These are phyloP conservation scores for Amphipyra tragopoginis DNA, from an alignment of 2,888 invertebrate genomes.

Conservation along the genomic window DNA sequence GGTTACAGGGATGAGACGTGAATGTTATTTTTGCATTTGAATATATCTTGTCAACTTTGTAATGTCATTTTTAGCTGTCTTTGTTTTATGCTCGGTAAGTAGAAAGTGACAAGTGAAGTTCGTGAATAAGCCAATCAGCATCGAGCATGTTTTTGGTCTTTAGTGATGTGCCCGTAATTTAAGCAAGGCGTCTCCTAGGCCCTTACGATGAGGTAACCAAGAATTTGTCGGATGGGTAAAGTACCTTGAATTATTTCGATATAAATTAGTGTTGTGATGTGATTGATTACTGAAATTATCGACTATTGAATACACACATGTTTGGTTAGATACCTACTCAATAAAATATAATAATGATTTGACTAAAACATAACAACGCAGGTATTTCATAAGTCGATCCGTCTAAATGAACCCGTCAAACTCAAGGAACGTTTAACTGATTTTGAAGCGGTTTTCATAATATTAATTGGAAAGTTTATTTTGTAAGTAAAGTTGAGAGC, in stretches of 20 bases:
- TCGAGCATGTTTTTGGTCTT: background rate
- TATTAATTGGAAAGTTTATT: slow-evolving; percentile 53
- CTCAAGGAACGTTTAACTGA: slow-evolving; percentile 14
- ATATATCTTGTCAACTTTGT: slow-evolving; percentile 62
- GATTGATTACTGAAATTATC: too few species aligned
- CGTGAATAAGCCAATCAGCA: slow-evolving; percentile 12
- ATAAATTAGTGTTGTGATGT: too few species aligned
- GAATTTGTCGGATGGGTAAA: background rate
- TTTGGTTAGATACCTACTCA: too few species aligned
- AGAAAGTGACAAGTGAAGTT: slow-evolving; percentile 11
- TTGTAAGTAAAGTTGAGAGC: slow-evolving; percentile 41
- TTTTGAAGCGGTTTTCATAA: slow-evolving; percentile 37
- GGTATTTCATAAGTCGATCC: background rate
- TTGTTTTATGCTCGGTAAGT: slow-evolving; percentile 6
- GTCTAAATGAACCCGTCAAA: slow-evolving; percentile 7
- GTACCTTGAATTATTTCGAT: too few species aligned
- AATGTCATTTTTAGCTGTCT: slow-evolving; percentile 45
- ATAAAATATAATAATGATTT: too few species aligned
- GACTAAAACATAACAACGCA: background rate
- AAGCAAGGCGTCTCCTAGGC: too few species aligned
- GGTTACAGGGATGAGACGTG: slow-evolving; percentile 69
- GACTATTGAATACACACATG: too few species aligned
- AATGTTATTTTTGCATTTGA: slow-evolving; percentile 79
- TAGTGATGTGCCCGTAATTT: too few species aligned
- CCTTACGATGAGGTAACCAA: too few species aligned